phyloP scores from a whole-genome alignment of 2,113 vertebrate species.

The Arizona elegans region DNA sequence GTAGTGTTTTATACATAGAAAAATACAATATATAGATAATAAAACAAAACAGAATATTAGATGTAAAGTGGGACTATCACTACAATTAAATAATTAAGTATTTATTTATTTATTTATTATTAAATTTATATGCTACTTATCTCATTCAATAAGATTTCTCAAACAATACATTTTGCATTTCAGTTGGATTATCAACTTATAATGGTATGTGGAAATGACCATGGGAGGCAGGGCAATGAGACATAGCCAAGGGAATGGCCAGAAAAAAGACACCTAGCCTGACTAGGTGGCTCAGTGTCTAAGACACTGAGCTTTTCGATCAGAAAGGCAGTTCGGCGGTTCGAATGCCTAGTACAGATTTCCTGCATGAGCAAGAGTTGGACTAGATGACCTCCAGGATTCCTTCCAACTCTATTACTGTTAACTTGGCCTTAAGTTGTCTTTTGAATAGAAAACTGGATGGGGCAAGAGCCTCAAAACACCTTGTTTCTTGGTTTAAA shows the following conservation, averaged over 20 bases:
- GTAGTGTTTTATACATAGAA: no score
- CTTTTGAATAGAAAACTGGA: not conserved
- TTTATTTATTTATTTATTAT: no score
- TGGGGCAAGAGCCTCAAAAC: not conserved
- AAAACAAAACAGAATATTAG: not conserved
- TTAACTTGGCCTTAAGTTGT: not conserved
- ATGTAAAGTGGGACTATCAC: not conserved
- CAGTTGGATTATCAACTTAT: not conserved
- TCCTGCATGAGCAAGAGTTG: no score
- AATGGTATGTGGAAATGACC: not conserved
- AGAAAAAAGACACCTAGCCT: not conserved
- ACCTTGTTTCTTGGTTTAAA: not conserved
- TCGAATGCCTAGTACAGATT: no score
- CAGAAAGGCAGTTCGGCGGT: no score
- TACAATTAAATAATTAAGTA: slow-evolving; percentile 10
- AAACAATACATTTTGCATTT: not conserved
- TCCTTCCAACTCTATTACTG: no score
- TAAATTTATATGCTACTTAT: no score
- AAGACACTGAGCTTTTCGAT: no score
- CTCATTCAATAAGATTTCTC: not conserved
- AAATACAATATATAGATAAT: not conserved
- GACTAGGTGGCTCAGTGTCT: no score
- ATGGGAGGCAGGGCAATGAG: not conserved
- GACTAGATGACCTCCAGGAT: no score
- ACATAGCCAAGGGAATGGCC: not conserved